Evolutionary conservation across 2,113 vertebrate genomes (phyloP).

Genomic region (Hemicordylus capensis): DNA sequence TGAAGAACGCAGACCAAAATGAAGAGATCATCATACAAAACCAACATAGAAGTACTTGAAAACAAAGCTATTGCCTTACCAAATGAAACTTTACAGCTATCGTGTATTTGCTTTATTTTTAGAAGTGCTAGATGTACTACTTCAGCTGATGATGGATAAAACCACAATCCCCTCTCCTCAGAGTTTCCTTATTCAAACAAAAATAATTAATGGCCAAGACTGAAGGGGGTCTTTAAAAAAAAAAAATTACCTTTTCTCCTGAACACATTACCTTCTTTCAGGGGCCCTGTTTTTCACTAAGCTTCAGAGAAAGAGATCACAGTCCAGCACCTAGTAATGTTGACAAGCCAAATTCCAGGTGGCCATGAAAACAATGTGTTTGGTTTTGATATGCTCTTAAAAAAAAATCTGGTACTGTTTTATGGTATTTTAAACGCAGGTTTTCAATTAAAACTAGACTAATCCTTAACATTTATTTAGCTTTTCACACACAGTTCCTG

Average conservation of each 20-base stretch:
- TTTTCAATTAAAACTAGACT: conserved; percentile 65
- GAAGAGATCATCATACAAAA: neutral
- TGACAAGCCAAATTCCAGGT: neutral
- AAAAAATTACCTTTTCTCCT: neutral
- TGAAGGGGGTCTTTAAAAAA: neutral
- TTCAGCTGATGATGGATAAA: conserved; percentile 17
- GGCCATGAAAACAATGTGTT: neutral
- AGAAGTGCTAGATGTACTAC: neutral
- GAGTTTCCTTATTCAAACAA: neutral
- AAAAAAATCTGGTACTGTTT: conserved; percentile 44
- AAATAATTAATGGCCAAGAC: neutral
- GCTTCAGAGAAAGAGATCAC: neutral
- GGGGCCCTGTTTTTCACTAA: neutral
- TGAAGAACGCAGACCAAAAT: neutral
- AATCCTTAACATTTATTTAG: conserved; percentile 65
- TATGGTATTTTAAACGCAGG: conserved; percentile 55
- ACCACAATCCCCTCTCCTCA: neutral
- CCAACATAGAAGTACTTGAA: neutral
- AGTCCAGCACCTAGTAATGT: accelerated
- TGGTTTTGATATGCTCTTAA: conserved; percentile 31
- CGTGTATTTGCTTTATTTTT: neutral
- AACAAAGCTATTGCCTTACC: neutral
- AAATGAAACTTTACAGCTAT: neutral
- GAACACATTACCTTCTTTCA: neutral
- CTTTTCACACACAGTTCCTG: conserved; percentile 62